Conservation (phyloP, 2,888 invertebrate species). For the Frankliniella intonsa region DNA sequence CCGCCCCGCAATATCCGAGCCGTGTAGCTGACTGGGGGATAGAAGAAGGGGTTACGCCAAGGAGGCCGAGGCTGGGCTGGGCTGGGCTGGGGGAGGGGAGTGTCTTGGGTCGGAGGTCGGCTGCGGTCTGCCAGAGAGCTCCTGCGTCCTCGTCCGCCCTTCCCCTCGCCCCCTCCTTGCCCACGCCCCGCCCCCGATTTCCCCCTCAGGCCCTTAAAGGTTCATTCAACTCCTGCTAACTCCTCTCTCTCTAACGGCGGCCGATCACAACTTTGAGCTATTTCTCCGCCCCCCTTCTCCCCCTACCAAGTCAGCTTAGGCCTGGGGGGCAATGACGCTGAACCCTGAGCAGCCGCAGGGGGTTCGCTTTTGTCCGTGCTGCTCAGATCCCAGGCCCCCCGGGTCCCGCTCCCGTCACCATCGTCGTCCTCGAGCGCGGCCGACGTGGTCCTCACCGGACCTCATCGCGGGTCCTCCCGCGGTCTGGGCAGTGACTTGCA, state of each 20-base stretch:
- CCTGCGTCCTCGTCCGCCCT: not conserved
- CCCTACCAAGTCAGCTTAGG: not conserved
- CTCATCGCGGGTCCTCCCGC: no score
- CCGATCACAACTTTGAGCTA: constrained; percentile 19
- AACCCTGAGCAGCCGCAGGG: not conserved
- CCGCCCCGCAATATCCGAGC: not conserved
- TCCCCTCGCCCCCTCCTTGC: not conserved
- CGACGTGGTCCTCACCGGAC: no score
- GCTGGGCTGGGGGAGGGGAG: not conserved
- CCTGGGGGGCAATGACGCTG: not conserved
- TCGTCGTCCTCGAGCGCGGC: no score
- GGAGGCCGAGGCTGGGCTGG: not conserved
- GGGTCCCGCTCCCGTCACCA: no score
- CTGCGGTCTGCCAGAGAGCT: not conserved
- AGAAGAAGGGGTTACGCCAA: not conserved
- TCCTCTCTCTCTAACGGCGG: not conserved
- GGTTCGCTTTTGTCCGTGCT: not conserved
- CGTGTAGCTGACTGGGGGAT: not conserved
- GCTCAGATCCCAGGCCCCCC: no score
- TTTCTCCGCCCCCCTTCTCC: not conserved
- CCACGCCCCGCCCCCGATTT: not conserved
- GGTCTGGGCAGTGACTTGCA: no score
- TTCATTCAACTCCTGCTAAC: constrained; percentile 9
- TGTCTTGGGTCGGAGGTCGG: not conserved
- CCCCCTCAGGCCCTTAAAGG: not conserved